A percentile compares a stretch with the other conserved stretches of the same genome.
Evolutionary conservation across 1,140 invertebrate species (phyloP).

Genomic region (Drosophila burlai): DNA sequence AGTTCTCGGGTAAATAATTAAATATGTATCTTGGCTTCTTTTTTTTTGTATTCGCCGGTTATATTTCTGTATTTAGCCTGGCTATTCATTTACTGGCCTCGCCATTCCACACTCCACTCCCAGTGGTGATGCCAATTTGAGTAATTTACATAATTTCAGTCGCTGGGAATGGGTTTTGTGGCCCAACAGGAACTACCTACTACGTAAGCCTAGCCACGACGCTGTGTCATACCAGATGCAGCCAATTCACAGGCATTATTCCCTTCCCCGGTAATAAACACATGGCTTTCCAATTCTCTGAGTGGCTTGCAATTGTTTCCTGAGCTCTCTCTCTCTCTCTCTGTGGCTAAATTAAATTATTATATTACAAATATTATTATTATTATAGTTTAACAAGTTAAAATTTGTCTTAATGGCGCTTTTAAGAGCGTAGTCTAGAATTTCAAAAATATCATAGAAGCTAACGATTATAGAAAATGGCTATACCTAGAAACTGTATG

Average conservation of each 20-base stretch:
- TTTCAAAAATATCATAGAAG: too few species aligned
- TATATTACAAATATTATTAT: background rate
- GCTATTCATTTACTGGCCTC: constrained; percentile 45
- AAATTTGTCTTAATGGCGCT: too few species aligned
- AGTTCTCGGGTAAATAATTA: constrained; percentile 76
- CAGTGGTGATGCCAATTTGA: constrained; percentile 53
- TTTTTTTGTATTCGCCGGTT: constrained; percentile 53
- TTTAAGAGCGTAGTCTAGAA: too few species aligned
- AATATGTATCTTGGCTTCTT: constrained; percentile 45
- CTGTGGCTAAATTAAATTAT: background rate
- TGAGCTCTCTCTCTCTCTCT: background rate
- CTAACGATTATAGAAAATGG: too few species aligned
- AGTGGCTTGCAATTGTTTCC: constrained; percentile 2
- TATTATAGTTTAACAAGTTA: too few species aligned
- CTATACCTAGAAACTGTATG: too few species aligned
- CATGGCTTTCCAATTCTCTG: background rate
- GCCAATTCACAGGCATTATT: constrained; percentile 13
- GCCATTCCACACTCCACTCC: constrained; percentile 21
- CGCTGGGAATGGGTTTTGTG: constrained; percentile 35
- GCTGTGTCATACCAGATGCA: constrained; percentile 3
- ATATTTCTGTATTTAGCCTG: constrained; percentile 60
- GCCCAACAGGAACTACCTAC: constrained; percentile 32
- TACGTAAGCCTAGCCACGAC: constrained; percentile 8
- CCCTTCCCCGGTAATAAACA: constrained; percentile 3
- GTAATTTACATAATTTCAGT: constrained; percentile 71